Conservation (phyloP, 1,140 invertebrate species). For the Bombyx mandarina region DNA sequence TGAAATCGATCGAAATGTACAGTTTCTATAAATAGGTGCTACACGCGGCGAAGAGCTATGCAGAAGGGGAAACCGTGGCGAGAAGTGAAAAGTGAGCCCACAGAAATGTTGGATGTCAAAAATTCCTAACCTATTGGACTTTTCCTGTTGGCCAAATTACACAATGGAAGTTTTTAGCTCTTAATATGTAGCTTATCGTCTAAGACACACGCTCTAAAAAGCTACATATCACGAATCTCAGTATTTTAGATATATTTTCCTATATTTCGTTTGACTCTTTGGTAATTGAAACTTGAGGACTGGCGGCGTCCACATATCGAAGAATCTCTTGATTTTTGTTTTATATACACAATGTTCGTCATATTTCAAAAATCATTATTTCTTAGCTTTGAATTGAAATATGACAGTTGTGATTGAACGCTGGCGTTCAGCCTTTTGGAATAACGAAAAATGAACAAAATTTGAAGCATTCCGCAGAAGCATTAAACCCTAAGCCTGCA, state of each 20-base stretch:
- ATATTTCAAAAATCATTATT: conserved; percentile 17
- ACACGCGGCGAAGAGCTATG: conserved; percentile 15
- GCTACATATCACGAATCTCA: conserved; percentile 66
- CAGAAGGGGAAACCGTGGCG: background rate
- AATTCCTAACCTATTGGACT: conserved; percentile 1
- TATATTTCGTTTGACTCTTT: background rate
- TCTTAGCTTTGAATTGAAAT: background rate
- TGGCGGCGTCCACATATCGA: conserved; percentile 29
- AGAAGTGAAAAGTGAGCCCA: background rate
- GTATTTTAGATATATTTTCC: conserved; percentile 7
- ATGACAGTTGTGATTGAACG: conserved; percentile 18
- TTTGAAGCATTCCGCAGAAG: conserved; percentile 1
- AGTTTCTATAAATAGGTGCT: conserved; percentile 58
- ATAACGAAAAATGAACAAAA: background rate
- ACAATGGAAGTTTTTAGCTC: conserved; percentile 6
- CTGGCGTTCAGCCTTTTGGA: background rate
- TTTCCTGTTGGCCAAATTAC: conserved; percentile 6
- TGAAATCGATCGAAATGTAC: conserved; percentile 40
- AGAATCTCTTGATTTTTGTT: conserved; percentile 19
- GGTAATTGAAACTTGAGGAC: background rate
- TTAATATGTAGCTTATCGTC: conserved; percentile 23
- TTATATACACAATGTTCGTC: conserved; percentile 15
- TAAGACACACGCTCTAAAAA: conserved; percentile 32
- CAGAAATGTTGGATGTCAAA: background rate
- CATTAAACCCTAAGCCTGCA: background rate